Percentiles rank a stretch among this genome's conserved stretches.
Conservation (phyloP, 2,113 vertebrate genomes). For the Corythaeola cristata region DNA sequence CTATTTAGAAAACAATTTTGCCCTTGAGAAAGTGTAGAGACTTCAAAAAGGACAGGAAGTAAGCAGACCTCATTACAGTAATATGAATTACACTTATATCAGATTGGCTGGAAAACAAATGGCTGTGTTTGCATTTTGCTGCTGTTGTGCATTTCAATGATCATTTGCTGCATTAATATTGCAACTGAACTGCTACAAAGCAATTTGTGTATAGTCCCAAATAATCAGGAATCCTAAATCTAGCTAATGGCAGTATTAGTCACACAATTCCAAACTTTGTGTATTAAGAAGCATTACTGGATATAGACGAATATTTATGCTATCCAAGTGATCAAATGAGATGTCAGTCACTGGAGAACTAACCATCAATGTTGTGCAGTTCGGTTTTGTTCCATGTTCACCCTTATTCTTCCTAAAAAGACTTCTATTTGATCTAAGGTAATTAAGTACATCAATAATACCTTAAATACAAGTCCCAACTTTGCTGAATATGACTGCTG, state of each 20-base stretch:
- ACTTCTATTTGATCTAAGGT: background rate
- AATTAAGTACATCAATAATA: background rate
- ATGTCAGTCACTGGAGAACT: background rate
- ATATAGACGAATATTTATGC: background rate
- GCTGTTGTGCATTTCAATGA: conserved; percentile 6
- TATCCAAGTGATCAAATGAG: background rate
- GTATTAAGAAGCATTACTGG: conserved; percentile 25
- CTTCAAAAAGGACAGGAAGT: conserved; percentile 31
- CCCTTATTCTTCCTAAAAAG: background rate
- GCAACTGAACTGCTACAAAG: background rate
- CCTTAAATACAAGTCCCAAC: background rate
- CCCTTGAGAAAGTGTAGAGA: conserved; percentile 46
- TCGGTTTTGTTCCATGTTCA: background rate
- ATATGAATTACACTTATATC: conserved; percentile 50
- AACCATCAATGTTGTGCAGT: background rate
- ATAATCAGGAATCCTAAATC: conserved; percentile 42
- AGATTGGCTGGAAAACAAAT: conserved; percentile 58
- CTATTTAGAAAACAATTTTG: conserved; percentile 55
- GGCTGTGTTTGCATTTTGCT: conserved; percentile 2
- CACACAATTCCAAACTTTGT: background rate
- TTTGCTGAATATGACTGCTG: background rate
- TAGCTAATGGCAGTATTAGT: conserved; percentile 43
- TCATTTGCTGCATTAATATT: background rate
- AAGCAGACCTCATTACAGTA: conserved; percentile 17
- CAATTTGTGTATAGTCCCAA: conserved; percentile 8